Conservation (phyloP, 1,140 invertebrate species). For the Drosophila murphyi region DNA sequence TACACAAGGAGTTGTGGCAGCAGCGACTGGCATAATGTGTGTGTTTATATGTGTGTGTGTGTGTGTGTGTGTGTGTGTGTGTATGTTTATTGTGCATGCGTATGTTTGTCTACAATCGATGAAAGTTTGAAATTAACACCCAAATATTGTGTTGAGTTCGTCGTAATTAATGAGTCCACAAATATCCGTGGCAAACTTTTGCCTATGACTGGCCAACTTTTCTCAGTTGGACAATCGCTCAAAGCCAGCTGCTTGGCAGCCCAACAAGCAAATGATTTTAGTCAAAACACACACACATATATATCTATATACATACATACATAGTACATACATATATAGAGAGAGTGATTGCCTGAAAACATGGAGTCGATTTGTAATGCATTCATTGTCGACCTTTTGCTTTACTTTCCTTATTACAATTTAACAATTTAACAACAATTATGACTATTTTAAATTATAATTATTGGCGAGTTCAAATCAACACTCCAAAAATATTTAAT, state of each 20-base stretch:
- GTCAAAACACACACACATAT: conserved; percentile 3
- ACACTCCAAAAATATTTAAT: no score
- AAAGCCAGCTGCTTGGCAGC: conserved; percentile 63
- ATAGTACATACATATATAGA: not conserved
- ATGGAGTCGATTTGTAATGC: not conserved
- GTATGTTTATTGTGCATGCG: not conserved
- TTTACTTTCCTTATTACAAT: not conserved
- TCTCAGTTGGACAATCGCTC: conserved; percentile 64
- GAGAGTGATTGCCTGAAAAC: not conserved
- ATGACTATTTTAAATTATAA: no score
- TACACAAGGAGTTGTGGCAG: conserved; percentile 59
- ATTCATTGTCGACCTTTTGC: not conserved
- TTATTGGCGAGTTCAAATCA: no score
- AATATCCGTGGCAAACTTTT: conserved; percentile 70
- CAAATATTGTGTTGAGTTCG: conserved; percentile 49
- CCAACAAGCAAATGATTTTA: conserved; percentile 77
- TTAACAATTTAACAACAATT: no score
- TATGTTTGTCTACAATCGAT: conserved; percentile 56
- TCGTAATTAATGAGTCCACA: conserved; percentile 76
- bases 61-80: conserved; percentile 24
- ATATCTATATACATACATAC: not conserved
- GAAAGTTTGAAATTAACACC: conserved; percentile 83
- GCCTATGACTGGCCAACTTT: conserved; percentile 56
- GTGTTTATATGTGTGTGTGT: conserved; percentile 7
- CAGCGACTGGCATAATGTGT: conserved; percentile 27